Base-by-base conservation (phyloP, 2,113 vertebrate genomes). In the Meriones unguiculatus region DNA sequence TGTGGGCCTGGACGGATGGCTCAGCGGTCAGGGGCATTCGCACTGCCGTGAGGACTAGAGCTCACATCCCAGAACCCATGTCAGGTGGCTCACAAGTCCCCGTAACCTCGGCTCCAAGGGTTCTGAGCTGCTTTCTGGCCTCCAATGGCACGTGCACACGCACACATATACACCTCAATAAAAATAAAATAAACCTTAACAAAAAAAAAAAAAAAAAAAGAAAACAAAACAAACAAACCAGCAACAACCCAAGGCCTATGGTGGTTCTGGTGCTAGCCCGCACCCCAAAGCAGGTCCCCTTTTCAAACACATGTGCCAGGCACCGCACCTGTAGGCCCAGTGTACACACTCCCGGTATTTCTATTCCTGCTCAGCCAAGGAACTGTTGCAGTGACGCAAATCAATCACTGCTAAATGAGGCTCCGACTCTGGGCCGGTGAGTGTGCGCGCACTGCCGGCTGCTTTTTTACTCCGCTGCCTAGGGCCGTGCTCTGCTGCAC, bases 381-480 rank as follows among this genome's bases (percentile, higher is more conserved):
- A 95, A 90, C 84, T 85, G 65, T 5, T 91, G 70, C 70, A 95
- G 89, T 93, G 92, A 77, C 89, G 87, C 96, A 95, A 96, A 92
- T 93, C 97, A 97, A 94, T 97, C 78, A 96, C 96, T 97, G 95
- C 89, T 90, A 88, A 97, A 95, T 97, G 73, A 97, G 97, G 85
- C 46, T 64, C 92, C 30, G 92, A 96, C 95, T 93, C 94, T 95
- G 84, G 59, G 94, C 96, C 94, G 94, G 93, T 92, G 91, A 90
- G 94, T 92, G 0, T 5, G 18, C 73, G 80, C 84, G 90, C 70
- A 6, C 2, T 94, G 30, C 89, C 75, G 69, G 86, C n/a, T 87
- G 91, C 81, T 96, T 97, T 91, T 62, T 87, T 75, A 94, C 81
- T 93, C 0, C 0, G 70, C 91, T 46, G 97, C 93, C 94, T 25